A percentile compares a stretch with the other conserved stretches of the same genome.
These are phyloP conservation scores for Triplophysa tibetana DNA, from an alignment of 2,113 vertebrate genomes.

Conservation along the genomic window DNA sequence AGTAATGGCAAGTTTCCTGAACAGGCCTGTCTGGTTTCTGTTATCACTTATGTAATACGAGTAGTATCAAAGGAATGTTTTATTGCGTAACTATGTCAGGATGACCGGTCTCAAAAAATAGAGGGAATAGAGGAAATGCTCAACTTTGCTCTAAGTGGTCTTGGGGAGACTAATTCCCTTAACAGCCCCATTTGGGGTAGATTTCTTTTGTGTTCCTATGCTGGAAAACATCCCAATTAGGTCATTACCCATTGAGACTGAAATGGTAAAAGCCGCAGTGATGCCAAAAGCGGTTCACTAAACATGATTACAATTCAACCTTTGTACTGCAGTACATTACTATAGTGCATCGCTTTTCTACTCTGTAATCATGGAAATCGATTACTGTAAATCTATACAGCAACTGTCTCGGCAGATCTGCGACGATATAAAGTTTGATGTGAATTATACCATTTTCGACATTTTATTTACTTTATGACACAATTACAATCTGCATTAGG, in stretches of 20 bases:
- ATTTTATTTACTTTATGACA: background rate
- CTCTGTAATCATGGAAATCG: background rate
- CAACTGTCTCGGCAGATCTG: background rate
- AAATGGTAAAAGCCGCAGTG: constrained; percentile 1
- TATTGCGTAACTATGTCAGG: constrained; percentile 35
- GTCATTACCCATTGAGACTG: constrained; percentile 21
- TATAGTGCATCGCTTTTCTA: constrained; percentile 32
- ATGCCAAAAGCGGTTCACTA: constrained; percentile 36
- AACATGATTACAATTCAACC: constrained; percentile 16
- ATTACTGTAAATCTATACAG: constrained; percentile 24
- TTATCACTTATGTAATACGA: constrained; percentile 34
- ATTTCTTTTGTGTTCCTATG: constrained; percentile 33
- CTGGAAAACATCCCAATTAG: constrained; percentile 28
- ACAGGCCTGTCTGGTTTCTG: constrained; percentile 8
- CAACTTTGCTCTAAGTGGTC: constrained; percentile 18
- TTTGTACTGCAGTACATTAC: constrained; percentile 20
- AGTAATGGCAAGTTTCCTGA: background rate
- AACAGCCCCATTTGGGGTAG: constrained; percentile 6
- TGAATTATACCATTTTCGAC: background rate
- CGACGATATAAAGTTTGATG: background rate
- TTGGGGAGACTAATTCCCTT: constrained; percentile 5
- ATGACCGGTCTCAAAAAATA: constrained; percentile 12
- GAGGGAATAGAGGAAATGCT: constrained; percentile 17
- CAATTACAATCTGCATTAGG: no score
- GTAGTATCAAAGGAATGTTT: constrained; percentile 21